Conservation (phyloP, 2,888 invertebrate species). For the Macrosoma leucophasiata region DNA sequence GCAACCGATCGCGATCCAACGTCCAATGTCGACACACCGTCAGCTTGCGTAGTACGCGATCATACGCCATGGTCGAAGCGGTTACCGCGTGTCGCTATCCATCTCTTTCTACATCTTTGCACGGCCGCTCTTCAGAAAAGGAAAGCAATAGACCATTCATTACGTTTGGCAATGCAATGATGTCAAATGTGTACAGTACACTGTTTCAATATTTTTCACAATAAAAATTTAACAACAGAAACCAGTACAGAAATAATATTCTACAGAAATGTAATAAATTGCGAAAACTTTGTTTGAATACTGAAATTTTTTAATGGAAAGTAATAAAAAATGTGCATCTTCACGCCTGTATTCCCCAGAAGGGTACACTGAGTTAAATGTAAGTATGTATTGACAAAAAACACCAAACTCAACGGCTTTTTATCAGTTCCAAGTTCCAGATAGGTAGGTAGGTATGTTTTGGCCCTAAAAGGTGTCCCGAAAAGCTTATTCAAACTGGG, state of each 20-base stretch:
- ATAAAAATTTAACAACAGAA: constrained; percentile 32
- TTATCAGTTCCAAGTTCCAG: too few species aligned
- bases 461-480: too few species aligned
- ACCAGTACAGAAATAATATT: constrained; percentile 25
- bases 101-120: constrained; percentile 45
- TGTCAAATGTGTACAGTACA: constrained; percentile 42
- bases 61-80: constrained; percentile 51
- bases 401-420: too few species aligned
- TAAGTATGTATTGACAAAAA: too few species aligned
- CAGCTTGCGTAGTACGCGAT: constrained; percentile 73
- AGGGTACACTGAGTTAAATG: too few species aligned
- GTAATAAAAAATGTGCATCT: too few species aligned
- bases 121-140: constrained; percentile 30
- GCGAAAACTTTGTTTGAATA: constrained; percentile 25
- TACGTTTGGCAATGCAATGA: constrained; percentile 64
- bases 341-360: too few species aligned
- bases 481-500: too few species aligned
- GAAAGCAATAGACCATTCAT: constrained; percentile 63
- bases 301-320: constrained; percentile 18
- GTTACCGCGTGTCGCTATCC: constrained; percentile 27
- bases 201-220: constrained; percentile 54
- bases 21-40: constrained; percentile 75
- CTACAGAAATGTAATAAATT: constrained; percentile 17
- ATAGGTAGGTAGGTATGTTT: too few species aligned
- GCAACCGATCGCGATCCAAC: constrained; percentile 70